Base-by-base conservation (phyloP, 2,797 vertebrate species). In the Pachyuromys duprasi region DNA sequence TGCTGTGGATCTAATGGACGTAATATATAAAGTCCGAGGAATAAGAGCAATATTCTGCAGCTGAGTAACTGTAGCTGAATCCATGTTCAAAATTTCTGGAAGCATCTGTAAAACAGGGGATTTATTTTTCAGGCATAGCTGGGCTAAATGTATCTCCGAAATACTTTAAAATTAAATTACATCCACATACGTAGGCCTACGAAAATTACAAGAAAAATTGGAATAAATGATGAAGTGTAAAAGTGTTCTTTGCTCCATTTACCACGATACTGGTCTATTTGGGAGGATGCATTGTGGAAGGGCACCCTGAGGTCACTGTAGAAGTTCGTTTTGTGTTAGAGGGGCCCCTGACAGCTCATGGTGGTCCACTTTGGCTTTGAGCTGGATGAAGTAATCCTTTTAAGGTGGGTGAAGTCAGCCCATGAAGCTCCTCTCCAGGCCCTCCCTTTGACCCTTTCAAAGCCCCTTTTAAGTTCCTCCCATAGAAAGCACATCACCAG, bases 11-110 rank as follows among this genome's bases (percentile, higher is more conserved):
- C 96, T 98, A 97, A 98, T 97, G 95, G 96, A 97, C 98, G 97
- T 98, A 98, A 97, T 97, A 94, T 97, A 98, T 90, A 97, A 94
- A 98, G 96, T 97, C 96, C 98, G 31, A 97, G 96, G 70, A 98
- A 97, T 62, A 97, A 96, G 98, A 98, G 96, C 97, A 98, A 97
- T 98, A 96, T 97, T 98, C 97, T 98, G 91, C 94, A 98, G 97
- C 92, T 97, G 96, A 98, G 91, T 97, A 97, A 97, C 95, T 97
- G 76, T 95, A 9, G 70, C 97, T 90, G 98, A 98, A 98, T 98
- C 86, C 94, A 55, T 95, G 93, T 98, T 98, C 92, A 97, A 97
- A 80, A 97, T 93, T 98, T 98, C 95, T 97, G 93, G 97, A 98
- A 98, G 97, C 94, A 97, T 96, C 97, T 97, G 95, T 98, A 98